A percentile compares a stretch with the other conserved stretches of the same genome.
Conservation (phyloP, 2,113 vertebrate species). For the Lipophrys pholis region DNA sequence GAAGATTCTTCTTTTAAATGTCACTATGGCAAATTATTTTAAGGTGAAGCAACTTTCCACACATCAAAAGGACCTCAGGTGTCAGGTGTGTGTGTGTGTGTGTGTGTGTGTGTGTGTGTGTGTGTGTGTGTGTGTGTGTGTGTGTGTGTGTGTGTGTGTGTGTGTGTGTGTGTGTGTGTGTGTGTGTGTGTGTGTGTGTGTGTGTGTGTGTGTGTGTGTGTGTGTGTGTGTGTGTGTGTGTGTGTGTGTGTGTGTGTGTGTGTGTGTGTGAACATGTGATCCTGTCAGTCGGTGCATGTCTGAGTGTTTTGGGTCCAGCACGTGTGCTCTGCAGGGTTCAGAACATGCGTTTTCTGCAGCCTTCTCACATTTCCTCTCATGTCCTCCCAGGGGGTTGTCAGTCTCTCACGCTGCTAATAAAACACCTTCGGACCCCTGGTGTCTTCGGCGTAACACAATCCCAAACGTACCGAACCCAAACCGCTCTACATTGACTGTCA, state of each 20-base stretch:
- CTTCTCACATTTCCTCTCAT: conserved; percentile 37
- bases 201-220: neutral
- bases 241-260: neutral
- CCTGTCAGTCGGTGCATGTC: neutral
- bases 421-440: conserved; percentile 5
- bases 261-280: neutral
- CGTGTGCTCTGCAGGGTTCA: conserved; percentile 17
- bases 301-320: neutral
- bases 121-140: conserved; percentile 2
- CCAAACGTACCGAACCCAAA: conserved; percentile 6
- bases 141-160: neutral
- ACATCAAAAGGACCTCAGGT: too few species aligned
- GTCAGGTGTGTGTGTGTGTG: neutral
- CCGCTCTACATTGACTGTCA: neutral
- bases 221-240: neutral
- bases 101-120: neutral
- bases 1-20: too few species aligned
- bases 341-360: conserved; percentile 3
- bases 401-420: neutral
- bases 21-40: too few species aligned
- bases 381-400: conserved; percentile 17
- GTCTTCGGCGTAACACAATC: conserved; percentile 15
- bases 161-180: neutral
- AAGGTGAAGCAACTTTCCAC: too few species aligned
- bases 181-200: neutral